A percentile compares a stretch with the other conserved stretches of the same genome.
Evolutionary conservation across 2,888 invertebrate species (phyloP).

Genomic region (Herminia tarsipennalis): DNA sequence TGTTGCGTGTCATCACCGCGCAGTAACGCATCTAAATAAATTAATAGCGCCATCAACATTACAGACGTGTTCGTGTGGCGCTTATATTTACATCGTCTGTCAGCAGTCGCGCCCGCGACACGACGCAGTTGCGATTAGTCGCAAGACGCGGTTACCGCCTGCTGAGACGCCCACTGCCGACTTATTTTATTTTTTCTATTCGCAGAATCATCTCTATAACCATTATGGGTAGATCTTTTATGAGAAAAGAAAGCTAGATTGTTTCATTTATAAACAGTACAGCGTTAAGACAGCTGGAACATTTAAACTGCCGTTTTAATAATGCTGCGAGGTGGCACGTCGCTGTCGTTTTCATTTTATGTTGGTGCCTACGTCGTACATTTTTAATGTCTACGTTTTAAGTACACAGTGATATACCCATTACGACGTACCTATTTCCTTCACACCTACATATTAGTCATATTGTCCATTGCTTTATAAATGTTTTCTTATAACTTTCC

Average conservation of each 20-base stretch:
- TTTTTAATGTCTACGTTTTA: neutral
- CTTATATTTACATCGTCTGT: slow-evolving; percentile 16
- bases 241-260: neutral
- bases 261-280: slow-evolving; percentile 9
- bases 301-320: slow-evolving; percentile 2
- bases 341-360: neutral
- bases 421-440: too few species aligned
- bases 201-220: slow-evolving; percentile 7
- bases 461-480: too few species aligned
- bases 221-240: slow-evolving; percentile 2
- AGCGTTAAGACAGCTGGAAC: slow-evolving; percentile 5
- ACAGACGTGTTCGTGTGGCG: too few species aligned
- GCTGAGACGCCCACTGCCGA: neutral
- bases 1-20: neutral
- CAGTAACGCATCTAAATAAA: slow-evolving; percentile 18
- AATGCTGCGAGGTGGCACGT: neutral
- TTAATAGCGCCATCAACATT: slow-evolving; percentile 11
- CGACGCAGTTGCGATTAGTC: slow-evolving; percentile 15
- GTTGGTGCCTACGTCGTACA: neutral
- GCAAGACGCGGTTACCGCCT: slow-evolving; percentile 11
- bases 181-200: slow-evolving; percentile 4
- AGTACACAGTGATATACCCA: neutral
- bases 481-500: too few species aligned
- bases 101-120: slow-evolving; percentile 7
- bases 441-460: too few species aligned